A percentile compares a stretch with the other conserved stretches of the same genome.
These are phyloP conservation scores for Spondyliosoma cantharus DNA, from an alignment of 2,797 vertebrate species.

Conservation along the genomic window DNA sequence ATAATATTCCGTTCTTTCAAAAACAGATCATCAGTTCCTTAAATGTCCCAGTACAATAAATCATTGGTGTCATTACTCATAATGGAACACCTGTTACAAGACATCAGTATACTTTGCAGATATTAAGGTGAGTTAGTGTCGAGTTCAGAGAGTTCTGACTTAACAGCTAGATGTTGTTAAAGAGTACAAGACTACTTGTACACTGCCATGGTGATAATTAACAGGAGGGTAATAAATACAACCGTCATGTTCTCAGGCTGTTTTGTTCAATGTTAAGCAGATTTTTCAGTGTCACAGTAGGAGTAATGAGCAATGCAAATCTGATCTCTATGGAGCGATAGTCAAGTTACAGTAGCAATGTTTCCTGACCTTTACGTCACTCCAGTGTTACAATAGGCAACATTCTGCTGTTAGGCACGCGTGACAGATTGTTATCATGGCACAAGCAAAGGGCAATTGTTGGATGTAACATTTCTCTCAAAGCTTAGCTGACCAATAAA, in stretches of 20 bases:
- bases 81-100: constrained; percentile 20
- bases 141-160: constrained; percentile 18
- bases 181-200: constrained; percentile 24
- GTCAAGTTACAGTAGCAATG: not conserved
- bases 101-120: constrained; percentile 29
- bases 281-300: not conserved
- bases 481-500: constrained; percentile 23
- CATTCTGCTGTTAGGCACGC: not conserved
- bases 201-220: constrained; percentile 37
- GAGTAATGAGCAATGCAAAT: not conserved
- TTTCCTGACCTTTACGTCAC: not conserved
- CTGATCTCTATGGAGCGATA: not conserved
- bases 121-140: not conserved
- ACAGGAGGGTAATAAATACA: constrained; percentile 42
- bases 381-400: not conserved
- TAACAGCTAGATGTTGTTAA: constrained; percentile 16
- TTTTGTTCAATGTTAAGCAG: not conserved
- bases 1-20: not conserved
- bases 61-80: not conserved
- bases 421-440: not conserved
- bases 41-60: constrained; percentile 11
- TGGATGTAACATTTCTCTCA: not conserved
- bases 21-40: not conserved
- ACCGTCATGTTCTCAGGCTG: constrained; percentile 8
- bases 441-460: not conserved